Conservation (phyloP, 1,140 invertebrate genomes). For the Megalonaias nervosa region DNA sequence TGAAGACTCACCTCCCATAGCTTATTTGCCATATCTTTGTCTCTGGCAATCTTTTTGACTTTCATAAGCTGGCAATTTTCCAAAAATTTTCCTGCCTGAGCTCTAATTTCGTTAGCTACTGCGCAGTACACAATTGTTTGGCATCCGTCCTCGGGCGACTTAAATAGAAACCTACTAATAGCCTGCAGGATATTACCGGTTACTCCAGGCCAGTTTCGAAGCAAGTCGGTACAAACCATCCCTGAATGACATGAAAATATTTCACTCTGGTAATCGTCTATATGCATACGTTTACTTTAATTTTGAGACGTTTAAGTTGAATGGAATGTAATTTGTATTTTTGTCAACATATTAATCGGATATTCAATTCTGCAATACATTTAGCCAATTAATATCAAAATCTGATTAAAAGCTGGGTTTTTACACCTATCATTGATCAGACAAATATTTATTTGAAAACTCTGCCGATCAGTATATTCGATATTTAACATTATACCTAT, state of each 20-base stretch:
- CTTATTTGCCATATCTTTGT: conserved; percentile 47
- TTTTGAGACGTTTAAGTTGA: too few species aligned
- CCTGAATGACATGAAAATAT: conserved; percentile 2
- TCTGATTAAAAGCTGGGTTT: too few species aligned
- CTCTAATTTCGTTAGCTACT: conserved; percentile 54
- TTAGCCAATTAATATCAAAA: too few species aligned
- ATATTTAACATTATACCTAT: too few species aligned
- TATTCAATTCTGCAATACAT: too few species aligned
- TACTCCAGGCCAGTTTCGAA: conserved; percentile 61
- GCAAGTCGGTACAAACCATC: conserved; percentile 49
- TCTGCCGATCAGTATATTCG: too few species aligned
- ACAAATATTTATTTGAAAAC: too few species aligned
- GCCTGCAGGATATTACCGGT: conserved; percentile 53
- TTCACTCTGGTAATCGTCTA: too few species aligned
- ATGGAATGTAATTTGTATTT: too few species aligned
- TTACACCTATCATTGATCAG: too few species aligned
- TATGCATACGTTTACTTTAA: too few species aligned
- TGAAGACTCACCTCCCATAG: conserved; percentile 60
- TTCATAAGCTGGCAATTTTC: conserved; percentile 55
- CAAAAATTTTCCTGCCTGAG: conserved; percentile 61
- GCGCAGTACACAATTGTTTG: conserved; percentile 65
- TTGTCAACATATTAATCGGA: too few species aligned
- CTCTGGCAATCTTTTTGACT: conserved; percentile 44
- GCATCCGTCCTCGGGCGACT: conserved; percentile 62
- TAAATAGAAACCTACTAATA: conserved; percentile 57